Base-by-base conservation (phyloP, 35 echinoderm and acorn worm species). In the Acanthaster planci region DNA sequence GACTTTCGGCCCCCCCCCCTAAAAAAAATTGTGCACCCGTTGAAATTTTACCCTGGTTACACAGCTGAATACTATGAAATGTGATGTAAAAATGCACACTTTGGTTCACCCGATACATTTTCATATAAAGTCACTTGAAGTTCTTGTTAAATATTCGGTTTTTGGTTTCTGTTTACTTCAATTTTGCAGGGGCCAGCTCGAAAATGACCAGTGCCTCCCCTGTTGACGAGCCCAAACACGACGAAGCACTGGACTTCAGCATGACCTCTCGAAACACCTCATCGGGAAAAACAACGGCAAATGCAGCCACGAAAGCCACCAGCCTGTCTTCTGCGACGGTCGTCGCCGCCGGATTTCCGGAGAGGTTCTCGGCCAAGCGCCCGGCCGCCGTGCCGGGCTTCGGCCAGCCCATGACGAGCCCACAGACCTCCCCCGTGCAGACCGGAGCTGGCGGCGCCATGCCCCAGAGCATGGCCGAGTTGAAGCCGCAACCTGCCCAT, bases 401-500 rank as follows among this genome's bases (percentile, higher is more conserved):
- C 64, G 30, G 64, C 23, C 64, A 72, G 2, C 64, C 26, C 18
- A 72, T 72, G 64, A 35, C 23, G 7, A 72, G 64, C 30, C 64
- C 64, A 30, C 64, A 72, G n/a, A 72, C 64, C 23, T 72, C 64
- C 7, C 64, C 64, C 64, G 64, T 72, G 10, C 64, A 72, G 64
- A 72, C 23, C 10, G 64, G 64, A 26, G 64, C 64, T 35, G 26
- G 21, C 64, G 64, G 64, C 14, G 64, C 64, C 14, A 72, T 72
- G 64, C 64, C 64, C 26, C 64, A 72, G 29, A 72, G 7, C 64
- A 72, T 30, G 64, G 64, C 64, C 64, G 64, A 72, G 64, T 72
- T 72, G 30, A 72, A 72, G 15, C 64, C 64, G 7, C 22, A 72
- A 1, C 34, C 64, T 26, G 34, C 64, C 64, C 64, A 72, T 19